Conservation (phyloP, 2,113 vertebrate species). For the Paraplagusia blochii region DNA sequence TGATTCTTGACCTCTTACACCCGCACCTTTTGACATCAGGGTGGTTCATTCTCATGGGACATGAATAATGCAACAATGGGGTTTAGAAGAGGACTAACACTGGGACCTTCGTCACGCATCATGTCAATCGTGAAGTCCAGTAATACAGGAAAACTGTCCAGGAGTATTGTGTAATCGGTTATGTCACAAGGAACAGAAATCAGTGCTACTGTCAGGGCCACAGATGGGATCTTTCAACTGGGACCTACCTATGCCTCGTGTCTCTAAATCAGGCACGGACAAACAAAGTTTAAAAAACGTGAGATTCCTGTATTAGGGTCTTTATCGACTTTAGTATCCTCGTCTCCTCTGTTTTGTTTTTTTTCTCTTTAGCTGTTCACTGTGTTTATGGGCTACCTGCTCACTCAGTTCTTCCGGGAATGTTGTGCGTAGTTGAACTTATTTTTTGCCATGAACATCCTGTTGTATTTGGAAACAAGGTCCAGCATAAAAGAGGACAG, state of each 20-base stretch:
- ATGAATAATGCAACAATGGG: constrained; percentile 11
- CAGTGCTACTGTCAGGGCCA: no score
- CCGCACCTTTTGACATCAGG: constrained; percentile 3
- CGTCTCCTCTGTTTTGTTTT: no score
- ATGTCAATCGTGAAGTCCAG: constrained; percentile 25
- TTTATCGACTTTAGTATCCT: no score
- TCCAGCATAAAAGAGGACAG: no score
- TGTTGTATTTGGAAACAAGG: background rate
- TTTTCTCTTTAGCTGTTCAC: no score
- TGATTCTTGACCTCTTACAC: constrained; percentile 17
- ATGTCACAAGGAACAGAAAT: no score
- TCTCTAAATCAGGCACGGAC: no score
- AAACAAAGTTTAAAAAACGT: no score
- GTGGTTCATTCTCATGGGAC: constrained; percentile 20
- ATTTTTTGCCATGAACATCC: background rate
- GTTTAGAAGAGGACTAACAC: constrained; percentile 4
- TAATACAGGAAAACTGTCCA: background rate
- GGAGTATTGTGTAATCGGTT: constrained; percentile 1
- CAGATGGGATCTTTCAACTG: no score
- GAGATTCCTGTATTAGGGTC: no score
- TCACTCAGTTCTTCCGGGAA: background rate
- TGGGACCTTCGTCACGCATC: constrained; percentile 19
- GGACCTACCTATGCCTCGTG: no score
- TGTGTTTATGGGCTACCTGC: background rate
- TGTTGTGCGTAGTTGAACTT: background rate